Evolutionary conservation across 35 echinoderm and acorn worm genomes (phyloP).

Genomic region (Heliocidaris tuberculata): DNA sequence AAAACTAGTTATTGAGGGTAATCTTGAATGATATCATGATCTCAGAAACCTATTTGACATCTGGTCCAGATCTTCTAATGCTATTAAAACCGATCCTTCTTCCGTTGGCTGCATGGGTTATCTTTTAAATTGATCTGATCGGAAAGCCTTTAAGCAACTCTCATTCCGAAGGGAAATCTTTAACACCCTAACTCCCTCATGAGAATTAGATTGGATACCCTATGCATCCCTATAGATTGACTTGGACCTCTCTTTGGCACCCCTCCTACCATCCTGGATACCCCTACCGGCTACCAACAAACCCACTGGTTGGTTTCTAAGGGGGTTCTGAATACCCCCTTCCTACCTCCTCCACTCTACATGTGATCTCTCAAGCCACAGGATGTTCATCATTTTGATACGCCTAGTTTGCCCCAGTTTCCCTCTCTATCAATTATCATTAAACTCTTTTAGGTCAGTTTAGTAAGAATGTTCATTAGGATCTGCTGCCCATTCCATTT

Average conservation of each 20-base stretch:
- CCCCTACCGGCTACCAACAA: neutral
- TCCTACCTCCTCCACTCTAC: neutral
- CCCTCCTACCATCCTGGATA: neutral
- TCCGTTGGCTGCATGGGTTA: neutral
- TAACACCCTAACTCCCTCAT: neutral
- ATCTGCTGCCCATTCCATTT: too few species aligned
- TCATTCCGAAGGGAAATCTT: neutral
- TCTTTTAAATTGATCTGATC: neutral
- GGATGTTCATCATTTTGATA: neutral
- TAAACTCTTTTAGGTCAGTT: neutral
- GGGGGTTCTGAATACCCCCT: neutral
- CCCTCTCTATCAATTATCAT: neutral
- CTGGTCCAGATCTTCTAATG: neutral
- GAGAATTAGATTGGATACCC: neutral
- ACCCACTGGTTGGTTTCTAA: neutral
- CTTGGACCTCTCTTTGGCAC: neutral
- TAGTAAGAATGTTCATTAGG: too few species aligned
- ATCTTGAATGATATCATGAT: neutral
- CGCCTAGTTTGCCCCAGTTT: neutral
- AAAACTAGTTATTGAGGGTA: neutral
- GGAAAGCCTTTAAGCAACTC: neutral
- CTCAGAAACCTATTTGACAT: neutral
- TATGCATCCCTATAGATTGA: neutral
- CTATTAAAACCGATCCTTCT: neutral
- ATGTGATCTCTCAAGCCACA: neutral